Percentiles rank a stretch among this genome's conserved stretches.
These are phyloP conservation scores for Chaenocephalus aceratus DNA, from an alignment of 2,113 vertebrate genomes.

Conservation along the genomic window DNA sequence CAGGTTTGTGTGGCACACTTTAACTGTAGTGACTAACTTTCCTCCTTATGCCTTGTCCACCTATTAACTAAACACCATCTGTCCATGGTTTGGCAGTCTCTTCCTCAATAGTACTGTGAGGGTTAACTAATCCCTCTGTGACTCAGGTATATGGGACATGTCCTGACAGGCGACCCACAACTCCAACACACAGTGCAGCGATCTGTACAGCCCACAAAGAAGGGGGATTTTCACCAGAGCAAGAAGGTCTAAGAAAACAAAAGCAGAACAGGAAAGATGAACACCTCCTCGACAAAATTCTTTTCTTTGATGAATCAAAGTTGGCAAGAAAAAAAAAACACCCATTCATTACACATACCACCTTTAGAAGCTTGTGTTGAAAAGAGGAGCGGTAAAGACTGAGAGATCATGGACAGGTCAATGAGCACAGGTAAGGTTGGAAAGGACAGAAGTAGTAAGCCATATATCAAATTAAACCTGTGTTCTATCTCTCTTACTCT, in stretches of 20 bases:
- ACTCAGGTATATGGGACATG: slow-evolving; percentile 81
- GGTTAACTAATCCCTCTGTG: slow-evolving; percentile 78
- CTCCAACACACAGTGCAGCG: slow-evolving; percentile 55
- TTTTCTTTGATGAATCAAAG: slow-evolving; percentile 82
- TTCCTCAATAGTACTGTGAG: slow-evolving; percentile 49
- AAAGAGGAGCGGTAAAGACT: slow-evolving; percentile 2
- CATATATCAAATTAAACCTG: slow-evolving; percentile 33
- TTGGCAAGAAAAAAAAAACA: slow-evolving; percentile 71
- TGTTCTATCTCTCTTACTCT: slow-evolving; percentile 21
- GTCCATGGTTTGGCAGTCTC: slow-evolving; percentile 39
- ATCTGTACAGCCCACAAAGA: slow-evolving; percentile 66
- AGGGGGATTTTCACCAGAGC: slow-evolving; percentile 74
- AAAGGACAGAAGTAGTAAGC: slow-evolving; percentile 7
- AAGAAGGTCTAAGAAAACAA: slow-evolving; percentile 79
- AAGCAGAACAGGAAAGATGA: slow-evolving; percentile 70
- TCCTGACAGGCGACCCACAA: slow-evolving; percentile 79
- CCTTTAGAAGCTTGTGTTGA: slow-evolving; percentile 40
- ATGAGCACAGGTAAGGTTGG: slow-evolving; percentile 5
- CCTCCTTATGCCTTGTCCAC: slow-evolving; percentile 9
- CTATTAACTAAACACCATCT: slow-evolving; percentile 32
- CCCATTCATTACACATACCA: slow-evolving; percentile 70
- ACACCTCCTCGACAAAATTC: slow-evolving; percentile 76
- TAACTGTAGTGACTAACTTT: neutral
- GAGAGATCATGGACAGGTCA: slow-evolving; percentile 16
- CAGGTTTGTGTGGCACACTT: slow-evolving; percentile 25